Percentiles rank a stretch among this genome's conserved stretches.
Evolutionary conservation across 2,888 invertebrate genomes (phyloP).

Genomic region (Myopa tessellatipennis): DNA sequence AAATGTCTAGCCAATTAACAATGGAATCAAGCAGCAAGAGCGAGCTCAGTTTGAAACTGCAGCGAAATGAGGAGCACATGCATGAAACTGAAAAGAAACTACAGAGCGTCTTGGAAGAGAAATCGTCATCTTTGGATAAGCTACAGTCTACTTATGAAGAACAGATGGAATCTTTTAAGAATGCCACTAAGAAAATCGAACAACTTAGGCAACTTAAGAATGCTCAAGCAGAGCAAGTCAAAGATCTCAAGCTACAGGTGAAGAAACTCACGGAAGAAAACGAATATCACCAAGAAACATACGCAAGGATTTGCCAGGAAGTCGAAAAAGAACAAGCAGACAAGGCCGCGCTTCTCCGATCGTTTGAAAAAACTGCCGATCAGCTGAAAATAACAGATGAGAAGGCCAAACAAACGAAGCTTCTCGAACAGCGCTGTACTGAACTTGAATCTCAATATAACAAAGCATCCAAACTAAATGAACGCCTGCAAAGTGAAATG

Average conservation of each 20-base stretch:
- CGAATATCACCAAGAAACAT: not conserved
- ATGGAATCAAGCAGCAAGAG: constrained; percentile 38
- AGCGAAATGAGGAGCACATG: constrained; percentile 35
- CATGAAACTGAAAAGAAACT: constrained; percentile 43
- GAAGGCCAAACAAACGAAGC: constrained; percentile 35
- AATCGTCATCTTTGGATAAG: constrained; percentile 36
- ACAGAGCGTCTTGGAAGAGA: constrained; percentile 41
- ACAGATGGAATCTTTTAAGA: constrained; percentile 30
- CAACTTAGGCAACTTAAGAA: constrained; percentile 32
- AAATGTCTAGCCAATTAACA: constrained; percentile 40
- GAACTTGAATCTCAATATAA: constrained; percentile 40
- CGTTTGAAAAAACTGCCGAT: constrained; percentile 48
- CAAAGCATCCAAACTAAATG: constrained; percentile 34
- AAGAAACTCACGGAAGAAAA: constrained; percentile 28
- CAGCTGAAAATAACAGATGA: constrained; percentile 46
- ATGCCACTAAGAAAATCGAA: constrained; percentile 20
- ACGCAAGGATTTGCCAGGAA: constrained; percentile 25
- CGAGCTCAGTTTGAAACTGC: constrained; percentile 35
- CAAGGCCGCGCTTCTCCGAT: constrained; percentile 42
- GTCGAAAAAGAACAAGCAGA: constrained; percentile 47
- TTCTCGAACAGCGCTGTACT: constrained; percentile 36
- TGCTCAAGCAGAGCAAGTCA: constrained; percentile 30
- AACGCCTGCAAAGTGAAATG: constrained; percentile 45
- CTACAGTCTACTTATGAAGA: constrained; percentile 38
- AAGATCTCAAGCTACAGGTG: constrained; percentile 30